Conservation (phyloP, 2,113 vertebrate species). For the Anolis carolinensis region DNA sequence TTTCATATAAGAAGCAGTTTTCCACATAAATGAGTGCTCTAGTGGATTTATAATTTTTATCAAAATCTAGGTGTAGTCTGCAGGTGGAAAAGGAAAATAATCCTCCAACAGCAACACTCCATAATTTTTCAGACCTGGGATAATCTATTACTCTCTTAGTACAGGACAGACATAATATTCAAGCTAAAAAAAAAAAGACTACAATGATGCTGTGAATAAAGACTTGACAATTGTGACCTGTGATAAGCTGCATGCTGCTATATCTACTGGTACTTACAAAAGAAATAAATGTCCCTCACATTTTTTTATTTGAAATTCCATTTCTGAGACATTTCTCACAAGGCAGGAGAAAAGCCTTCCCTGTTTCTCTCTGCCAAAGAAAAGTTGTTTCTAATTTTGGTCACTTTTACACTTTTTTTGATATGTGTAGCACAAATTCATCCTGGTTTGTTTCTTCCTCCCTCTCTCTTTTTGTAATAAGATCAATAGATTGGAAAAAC, state of each 20-base stretch:
- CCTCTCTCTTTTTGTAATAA: neutral
- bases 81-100: neutral
- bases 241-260: neutral
- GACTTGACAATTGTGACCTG: no score
- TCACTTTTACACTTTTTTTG: neutral
- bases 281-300: neutral
- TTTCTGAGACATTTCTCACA: neutral
- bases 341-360: neutral
- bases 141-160: neutral
- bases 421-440: neutral
- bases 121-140: neutral
- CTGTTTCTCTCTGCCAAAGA: neutral
- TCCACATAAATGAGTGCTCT: neutral
- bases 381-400: neutral
- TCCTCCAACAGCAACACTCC: neutral
- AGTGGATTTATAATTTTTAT: neutral
- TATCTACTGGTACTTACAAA: neutral
- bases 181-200: neutral
- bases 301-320: neutral
- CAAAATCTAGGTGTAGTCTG: neutral
- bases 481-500: conserved; percentile 9
- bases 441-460: neutral
- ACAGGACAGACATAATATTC: neutral
- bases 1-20: neutral
- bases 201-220: neutral